Percentiles rank a stretch among this genome's conserved stretches.
Conservation (phyloP, 2,797 vertebrate genomes). For the Gymnothorax reevesii region DNA sequence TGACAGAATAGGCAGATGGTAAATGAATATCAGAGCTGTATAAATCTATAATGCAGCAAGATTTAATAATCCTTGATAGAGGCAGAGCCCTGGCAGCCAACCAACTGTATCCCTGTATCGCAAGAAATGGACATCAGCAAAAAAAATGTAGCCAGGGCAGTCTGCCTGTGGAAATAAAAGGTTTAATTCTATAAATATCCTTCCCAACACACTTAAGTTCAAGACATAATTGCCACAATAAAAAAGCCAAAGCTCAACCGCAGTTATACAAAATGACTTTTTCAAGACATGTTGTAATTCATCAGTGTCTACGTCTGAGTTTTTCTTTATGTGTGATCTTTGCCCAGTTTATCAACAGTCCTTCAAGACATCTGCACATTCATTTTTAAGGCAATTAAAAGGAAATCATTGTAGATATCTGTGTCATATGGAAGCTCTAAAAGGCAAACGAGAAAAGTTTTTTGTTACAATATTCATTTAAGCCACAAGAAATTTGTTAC, state of each 20-base stretch:
- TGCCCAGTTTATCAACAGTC: no score
- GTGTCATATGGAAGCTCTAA: no score
- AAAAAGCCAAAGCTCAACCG: conserved; percentile 60
- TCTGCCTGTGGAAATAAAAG: conserved; percentile 64
- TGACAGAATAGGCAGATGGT: conserved; percentile 33
- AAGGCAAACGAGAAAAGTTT: no score
- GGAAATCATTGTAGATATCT: no score
- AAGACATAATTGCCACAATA: conserved; percentile 53
- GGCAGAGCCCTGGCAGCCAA: conserved; percentile 54
- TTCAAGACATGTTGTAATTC: conserved; percentile 76
- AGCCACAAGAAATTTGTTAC: no score
- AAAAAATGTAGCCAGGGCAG: conserved; percentile 67
- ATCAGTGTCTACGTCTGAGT: conserved; percentile 64
- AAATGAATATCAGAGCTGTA: conserved; percentile 44
- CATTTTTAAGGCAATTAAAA: no score
- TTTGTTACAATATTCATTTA: no score
- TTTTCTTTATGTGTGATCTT: conserved; percentile 44
- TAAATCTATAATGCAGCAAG: conserved; percentile 49
- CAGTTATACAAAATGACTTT: conserved; percentile 71
- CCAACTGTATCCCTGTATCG: conserved; percentile 58
- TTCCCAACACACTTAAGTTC: conserved; percentile 58
- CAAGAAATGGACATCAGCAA: conserved; percentile 70
- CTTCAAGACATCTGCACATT: no score
- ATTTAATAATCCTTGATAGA: conserved; percentile 60
- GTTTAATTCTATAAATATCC: conserved; percentile 71